Evolutionary conservation across 2,888 invertebrate species (phyloP).

Genomic region (Junonia oenone): DNA sequence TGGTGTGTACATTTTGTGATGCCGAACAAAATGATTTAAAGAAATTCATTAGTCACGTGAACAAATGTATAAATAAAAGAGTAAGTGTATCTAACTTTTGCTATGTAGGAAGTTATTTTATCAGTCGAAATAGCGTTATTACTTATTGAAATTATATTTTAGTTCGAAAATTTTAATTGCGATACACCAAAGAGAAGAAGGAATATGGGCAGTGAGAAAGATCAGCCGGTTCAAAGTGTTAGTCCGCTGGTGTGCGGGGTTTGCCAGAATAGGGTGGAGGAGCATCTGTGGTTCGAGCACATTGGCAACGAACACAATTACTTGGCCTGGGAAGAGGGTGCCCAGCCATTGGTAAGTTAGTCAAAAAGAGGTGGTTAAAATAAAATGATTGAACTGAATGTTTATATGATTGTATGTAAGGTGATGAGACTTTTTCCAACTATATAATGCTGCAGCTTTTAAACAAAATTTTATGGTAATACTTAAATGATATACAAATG

Average conservation of each 20-base stretch:
- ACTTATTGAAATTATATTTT: neutral
- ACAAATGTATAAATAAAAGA: conserved; percentile 38
- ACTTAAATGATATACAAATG: too few species aligned
- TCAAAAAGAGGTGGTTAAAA: too few species aligned
- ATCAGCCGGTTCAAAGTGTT: neutral
- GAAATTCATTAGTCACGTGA: conserved; percentile 39
- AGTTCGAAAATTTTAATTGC: neutral
- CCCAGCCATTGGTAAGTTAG: conserved; percentile 38
- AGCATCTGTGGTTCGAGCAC: conserved; percentile 39
- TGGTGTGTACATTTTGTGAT: conserved; percentile 44
- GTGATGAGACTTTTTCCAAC: too few species aligned
- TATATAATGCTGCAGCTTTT: too few species aligned
- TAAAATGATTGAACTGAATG: too few species aligned
- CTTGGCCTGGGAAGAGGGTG: conserved; percentile 41
- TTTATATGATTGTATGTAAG: too few species aligned
- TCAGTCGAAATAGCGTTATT: neutral
- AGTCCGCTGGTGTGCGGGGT: conserved; percentile 30
- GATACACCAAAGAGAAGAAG: neutral
- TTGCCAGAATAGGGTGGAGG: conserved; percentile 23
- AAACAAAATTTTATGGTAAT: too few species aligned
- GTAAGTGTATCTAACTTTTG: conserved; percentile 14
- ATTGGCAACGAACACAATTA: conserved; percentile 41
- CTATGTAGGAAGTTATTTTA: neutral
- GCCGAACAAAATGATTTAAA: conserved; percentile 32
- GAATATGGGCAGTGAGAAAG: neutral